Evolutionary conservation across 1,140 invertebrate species (phyloP).

Genomic region (Zaprionus taronus): DNA sequence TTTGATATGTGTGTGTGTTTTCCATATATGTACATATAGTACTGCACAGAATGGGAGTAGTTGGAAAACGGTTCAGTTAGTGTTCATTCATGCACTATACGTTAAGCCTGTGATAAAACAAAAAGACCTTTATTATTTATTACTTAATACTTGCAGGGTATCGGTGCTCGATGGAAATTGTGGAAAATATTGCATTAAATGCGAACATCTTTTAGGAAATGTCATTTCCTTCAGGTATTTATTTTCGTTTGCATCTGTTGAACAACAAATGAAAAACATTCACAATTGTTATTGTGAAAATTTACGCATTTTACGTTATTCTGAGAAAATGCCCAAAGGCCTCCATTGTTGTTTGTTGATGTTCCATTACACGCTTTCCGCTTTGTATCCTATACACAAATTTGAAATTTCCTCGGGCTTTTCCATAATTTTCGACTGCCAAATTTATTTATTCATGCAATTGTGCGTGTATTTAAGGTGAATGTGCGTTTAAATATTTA

Average conservation of each 20-base stretch:
- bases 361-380: slow-evolving; percentile 53
- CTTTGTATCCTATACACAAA: slow-evolving; percentile 11
- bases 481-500: slow-evolving; percentile 52
- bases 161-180: background rate
- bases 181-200: background rate
- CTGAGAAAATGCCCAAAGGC: slow-evolving; percentile 22
- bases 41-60: background rate
- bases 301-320: slow-evolving; percentile 6
- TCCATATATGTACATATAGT: background rate
- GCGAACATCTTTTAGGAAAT: background rate
- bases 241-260: slow-evolving; percentile 3
- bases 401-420: slow-evolving; percentile 21
- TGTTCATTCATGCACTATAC: background rate
- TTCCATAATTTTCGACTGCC: slow-evolving; percentile 17
- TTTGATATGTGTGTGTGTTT: background rate
- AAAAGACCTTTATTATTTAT: no score
- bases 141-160: background rate
- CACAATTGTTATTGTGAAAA: slow-evolving; percentile 7
- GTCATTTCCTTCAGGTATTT: slow-evolving; percentile 7
- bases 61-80: background rate
- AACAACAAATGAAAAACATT: background rate
- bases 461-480: slow-evolving; percentile 45
- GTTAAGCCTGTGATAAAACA: no score
- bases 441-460: slow-evolving; percentile 60
- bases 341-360: slow-evolving; percentile 46